These are phyloP conservation scores for Sphaerophoria rueppellii DNA, from an alignment of 2,888 invertebrate species.

Conservation along the genomic window DNA sequence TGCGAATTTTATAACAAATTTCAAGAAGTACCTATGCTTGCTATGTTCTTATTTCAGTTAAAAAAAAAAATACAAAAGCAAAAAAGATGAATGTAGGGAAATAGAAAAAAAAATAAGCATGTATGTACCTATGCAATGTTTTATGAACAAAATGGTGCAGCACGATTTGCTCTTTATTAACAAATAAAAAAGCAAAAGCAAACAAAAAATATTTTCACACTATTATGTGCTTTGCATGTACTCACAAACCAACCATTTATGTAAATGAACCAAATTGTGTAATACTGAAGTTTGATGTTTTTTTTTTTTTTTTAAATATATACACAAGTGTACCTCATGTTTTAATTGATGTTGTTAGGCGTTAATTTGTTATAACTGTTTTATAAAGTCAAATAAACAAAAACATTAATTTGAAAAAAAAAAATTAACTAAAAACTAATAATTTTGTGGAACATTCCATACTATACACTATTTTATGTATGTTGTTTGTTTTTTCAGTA, in stretches of 20 bases:
- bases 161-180: not conserved
- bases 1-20: too few relatives aligned
- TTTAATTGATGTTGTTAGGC: constrained; percentile 63
- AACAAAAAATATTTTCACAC: constrained; percentile 11
- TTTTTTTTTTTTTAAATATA: constrained; percentile 12
- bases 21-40: too few relatives aligned
- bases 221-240: constrained; percentile 16
- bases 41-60: too few relatives aligned
- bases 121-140: constrained; percentile 6
- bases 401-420: constrained; percentile 42
- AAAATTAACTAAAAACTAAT: constrained; percentile 40
- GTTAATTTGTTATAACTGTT: constrained; percentile 74
- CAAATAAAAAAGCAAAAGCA: constrained; percentile 9
- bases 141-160: not conserved
- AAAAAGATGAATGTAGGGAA: too few relatives aligned
- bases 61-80: too few relatives aligned
- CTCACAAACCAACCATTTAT: constrained; percentile 35
- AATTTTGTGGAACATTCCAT: constrained; percentile 69
- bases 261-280: constrained; percentile 15
- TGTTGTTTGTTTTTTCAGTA: constrained; percentile 44
- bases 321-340: constrained; percentile 53
- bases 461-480: constrained; percentile 40
- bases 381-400: constrained; percentile 54
- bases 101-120: constrained; percentile 5
- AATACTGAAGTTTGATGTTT: constrained; percentile 65